Percentiles rank a stretch among this genome's conserved stretches.
Conservation (phyloP, 2,888 invertebrate species). For the Xestobium rufovillosum region DNA sequence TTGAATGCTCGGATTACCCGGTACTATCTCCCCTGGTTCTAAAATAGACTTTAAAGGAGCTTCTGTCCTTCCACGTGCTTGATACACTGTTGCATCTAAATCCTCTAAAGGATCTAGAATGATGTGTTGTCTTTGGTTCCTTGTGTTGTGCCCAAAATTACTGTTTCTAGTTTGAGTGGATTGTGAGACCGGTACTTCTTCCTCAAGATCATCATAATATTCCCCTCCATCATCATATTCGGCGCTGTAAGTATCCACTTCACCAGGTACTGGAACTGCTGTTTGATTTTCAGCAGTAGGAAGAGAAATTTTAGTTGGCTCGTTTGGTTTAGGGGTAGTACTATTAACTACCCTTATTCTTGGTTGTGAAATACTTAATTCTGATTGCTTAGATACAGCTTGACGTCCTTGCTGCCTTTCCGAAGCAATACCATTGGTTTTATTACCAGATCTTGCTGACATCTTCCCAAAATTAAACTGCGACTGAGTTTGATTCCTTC, state of each 20-base stretch:
- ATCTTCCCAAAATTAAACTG: too few relatives aligned
- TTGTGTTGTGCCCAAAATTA: slow-evolving; percentile 20
- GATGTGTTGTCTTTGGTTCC: slow-evolving; percentile 56
- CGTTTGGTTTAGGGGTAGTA: too few relatives aligned
- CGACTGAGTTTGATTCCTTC: slow-evolving; percentile 30
- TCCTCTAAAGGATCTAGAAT: slow-evolving; percentile 52
- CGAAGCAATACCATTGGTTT: too few relatives aligned
- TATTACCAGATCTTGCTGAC: too few relatives aligned
- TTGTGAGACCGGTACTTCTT: slow-evolving; percentile 24
- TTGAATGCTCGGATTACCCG: slow-evolving; percentile 59
- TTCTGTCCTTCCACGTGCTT: slow-evolving; percentile 46
- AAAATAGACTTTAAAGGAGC: slow-evolving; percentile 50
- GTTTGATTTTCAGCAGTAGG: too few relatives aligned
- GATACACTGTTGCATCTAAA: slow-evolving; percentile 53
- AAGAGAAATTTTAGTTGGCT: too few relatives aligned
- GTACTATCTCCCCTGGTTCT: slow-evolving; percentile 58
- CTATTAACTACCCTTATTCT: too few relatives aligned
- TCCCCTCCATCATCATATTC: slow-evolving; percentile 47
- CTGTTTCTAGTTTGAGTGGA: slow-evolving; percentile 16
- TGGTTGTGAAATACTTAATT: too few relatives aligned
- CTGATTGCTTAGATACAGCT: too few relatives aligned
- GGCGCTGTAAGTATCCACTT: slow-evolving; percentile 40
- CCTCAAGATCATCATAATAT: slow-evolving; percentile 56
- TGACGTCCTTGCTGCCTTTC: too few relatives aligned
- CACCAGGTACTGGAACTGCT: too few relatives aligned